phyloP scores from a whole-genome alignment of 2,888 invertebrate genomes.

The Athrips mouffetella region DNA sequence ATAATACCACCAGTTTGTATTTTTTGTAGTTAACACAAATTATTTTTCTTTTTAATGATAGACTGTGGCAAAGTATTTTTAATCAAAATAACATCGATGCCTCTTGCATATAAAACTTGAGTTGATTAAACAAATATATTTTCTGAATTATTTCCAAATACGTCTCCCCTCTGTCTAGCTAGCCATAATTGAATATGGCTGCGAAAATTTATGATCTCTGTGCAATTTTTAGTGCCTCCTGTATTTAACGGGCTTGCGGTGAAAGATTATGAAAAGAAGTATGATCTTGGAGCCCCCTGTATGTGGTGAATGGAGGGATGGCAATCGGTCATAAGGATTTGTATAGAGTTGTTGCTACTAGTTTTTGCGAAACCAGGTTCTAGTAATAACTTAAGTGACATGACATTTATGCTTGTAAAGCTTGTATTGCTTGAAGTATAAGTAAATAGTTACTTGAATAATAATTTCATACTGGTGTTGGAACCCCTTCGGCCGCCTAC shows the following conservation, averaged over 20 bases:
- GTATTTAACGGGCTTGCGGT: conserved; percentile 67
- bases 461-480: background rate
- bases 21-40: too few relatives aligned
- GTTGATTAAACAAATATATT: background rate
- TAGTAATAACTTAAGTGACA: too few relatives aligned
- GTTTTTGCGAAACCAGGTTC: too few relatives aligned
- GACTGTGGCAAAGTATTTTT: too few relatives aligned
- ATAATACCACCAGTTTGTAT: too few relatives aligned
- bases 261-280: conserved; percentile 58
- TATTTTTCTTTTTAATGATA: too few relatives aligned
- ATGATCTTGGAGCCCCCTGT: conserved; percentile 55
- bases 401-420: too few relatives aligned
- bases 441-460: background rate
- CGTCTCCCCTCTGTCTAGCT: background rate
- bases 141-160: background rate
- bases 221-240: conserved; percentile 69
- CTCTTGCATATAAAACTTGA: too few relatives aligned
- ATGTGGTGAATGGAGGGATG: conserved; percentile 36
- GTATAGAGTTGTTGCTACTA: conserved; percentile 15
- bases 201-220: conserved; percentile 62
- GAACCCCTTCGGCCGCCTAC: too few relatives aligned
- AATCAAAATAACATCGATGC: too few relatives aligned
- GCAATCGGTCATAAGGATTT: conserved; percentile 16
- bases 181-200: conserved; percentile 59
- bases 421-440: too few relatives aligned